Evolutionary conservation across 2,113 vertebrate species (phyloP), one percentile per base, ranked within the genome.

Genomic region (Oplegnathus fasciatus): DNA sequence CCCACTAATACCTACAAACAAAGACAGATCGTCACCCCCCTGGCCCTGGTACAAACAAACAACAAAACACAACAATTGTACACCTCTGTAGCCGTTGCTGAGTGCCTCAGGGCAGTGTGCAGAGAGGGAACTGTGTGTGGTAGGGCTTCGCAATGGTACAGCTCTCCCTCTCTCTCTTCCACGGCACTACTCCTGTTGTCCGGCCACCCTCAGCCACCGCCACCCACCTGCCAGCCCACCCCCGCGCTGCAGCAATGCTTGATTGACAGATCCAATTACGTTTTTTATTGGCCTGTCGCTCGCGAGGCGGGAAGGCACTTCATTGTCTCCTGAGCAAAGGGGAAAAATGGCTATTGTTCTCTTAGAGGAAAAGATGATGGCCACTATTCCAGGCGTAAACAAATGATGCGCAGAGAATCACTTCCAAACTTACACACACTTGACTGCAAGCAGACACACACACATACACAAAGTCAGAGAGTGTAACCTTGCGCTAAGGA

Each of bases 201-300:
- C 90, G 4, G 84, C 86, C 26, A 67, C 67, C 78, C 73, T 57
- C 72, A 46, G 55, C 78, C 78, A 55, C 70, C 15, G 60, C 86
- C 79, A 75, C 87, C 87, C 73, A 57, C 80, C 87, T 75, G 62
- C 78, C 74, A 55, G 80, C 87, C 77, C 52, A 52, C 86, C 78
- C 75, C 80, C 22, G 60, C 32, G 75, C 88, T 86, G 86, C 93
- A 82, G 78, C 91, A 88, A 61, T 1, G 70, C 87, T 83, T 94
- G 94, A 95, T 90, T 95, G 95, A 94, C 94, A 94, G 93, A 94
- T 95, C 93, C 95, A 95, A 96, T 96, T 95, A 95, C 90, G 86
- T 90, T 94, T 94, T 95, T 93, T 94, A 95, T 94, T 95, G 93
- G 93, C 90, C 94, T 93, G 93, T 94, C 93, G 84, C 86, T 93